Percentiles rank a stretch among this genome's conserved stretches.
These are phyloP conservation scores for Drosophila pegasa DNA, from an alignment of 2,888 invertebrate species.

Conservation along the genomic window DNA sequence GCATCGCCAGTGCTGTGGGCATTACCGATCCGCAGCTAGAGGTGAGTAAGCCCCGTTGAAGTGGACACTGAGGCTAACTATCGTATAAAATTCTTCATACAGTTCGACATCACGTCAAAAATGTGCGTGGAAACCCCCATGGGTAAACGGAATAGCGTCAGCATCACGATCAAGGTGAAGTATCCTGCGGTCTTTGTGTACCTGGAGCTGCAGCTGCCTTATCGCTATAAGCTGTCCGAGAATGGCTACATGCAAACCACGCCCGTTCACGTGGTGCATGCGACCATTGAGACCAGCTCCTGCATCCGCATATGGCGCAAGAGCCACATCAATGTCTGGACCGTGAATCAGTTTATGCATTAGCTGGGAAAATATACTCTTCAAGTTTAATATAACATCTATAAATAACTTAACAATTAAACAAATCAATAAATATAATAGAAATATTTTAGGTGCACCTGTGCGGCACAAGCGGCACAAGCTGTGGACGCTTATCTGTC, in stretches of 20 bases:
- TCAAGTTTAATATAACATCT: slow-evolving; percentile 64
- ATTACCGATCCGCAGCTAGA: slow-evolving; percentile 86
- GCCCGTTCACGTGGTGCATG: slow-evolving; percentile 79
- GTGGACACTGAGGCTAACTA: not conserved
- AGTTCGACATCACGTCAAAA: slow-evolving; percentile 77
- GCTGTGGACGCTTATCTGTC: slow-evolving; percentile 61
- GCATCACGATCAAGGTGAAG: slow-evolving; percentile 71
- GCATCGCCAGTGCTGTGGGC: slow-evolving; percentile 86
- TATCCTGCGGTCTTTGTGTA: slow-evolving; percentile 84
- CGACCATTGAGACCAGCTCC: slow-evolving; percentile 67
- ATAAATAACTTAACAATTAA: slow-evolving; percentile 67
- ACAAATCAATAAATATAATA: slow-evolving; percentile 73
- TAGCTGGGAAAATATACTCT: slow-evolving; percentile 25
- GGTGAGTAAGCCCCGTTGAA: slow-evolving; percentile 83
- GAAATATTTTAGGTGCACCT: slow-evolving; percentile 18
- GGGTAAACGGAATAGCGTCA: slow-evolving; percentile 70
- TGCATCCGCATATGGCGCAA: slow-evolving; percentile 70
- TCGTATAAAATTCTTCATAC: not conserved
- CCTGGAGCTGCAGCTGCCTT: slow-evolving; percentile 71
- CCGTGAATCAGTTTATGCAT: slow-evolving; percentile 83
- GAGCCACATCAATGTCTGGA: slow-evolving; percentile 77
- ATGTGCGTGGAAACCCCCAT: slow-evolving; percentile 58
- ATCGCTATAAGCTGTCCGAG: slow-evolving; percentile 79
- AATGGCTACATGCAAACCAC: slow-evolving; percentile 83
- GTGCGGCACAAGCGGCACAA: not conserved